Evolutionary conservation across 2,113 vertebrate species (phyloP), one percentile per base, ranked within the genome.

Genomic region (Stomatorhinus ivindoensis): DNA sequence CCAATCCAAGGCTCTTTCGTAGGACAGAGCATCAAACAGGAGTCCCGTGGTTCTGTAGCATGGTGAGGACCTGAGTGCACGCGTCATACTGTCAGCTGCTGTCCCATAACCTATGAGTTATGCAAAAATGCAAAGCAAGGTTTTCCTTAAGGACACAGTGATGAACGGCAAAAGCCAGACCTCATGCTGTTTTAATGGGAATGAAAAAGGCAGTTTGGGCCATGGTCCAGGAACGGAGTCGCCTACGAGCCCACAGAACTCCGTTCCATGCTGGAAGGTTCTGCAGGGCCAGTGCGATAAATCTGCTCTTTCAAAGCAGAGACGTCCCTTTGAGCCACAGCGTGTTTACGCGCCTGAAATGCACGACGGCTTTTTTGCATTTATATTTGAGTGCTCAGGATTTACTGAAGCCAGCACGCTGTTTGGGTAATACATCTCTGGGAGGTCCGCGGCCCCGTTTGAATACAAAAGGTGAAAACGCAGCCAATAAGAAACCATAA

Each of bases 121-220:
- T 90, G 90, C 73, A 90, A 39, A 53, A 85, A 58, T 65, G 73
- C 87, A 13, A 91, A 88, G 89, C 4, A 53, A 83, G 61, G 90
- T 90, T 92, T 91, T 88, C 35, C 88, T 94, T 92, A 93, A 92
- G 92, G 93, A 92, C 87, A 89, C 89, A 89, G 88, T 44, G 84
- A 89, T 91, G 90, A 90, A 92, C 90, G 82, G 85, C 90, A 69
- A 88, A 88, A 88, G 89, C 93, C 61, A 92, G 90, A 91, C 91
- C 93, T 92, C 92, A 89, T 92, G 92, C 92, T 92, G 91, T 91
- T 92, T 93, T 93, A 93, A 94, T 93, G 92, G 91, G 89, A 88
- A 93, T 93, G 91, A 93, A 94, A 93, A 93, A 94, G 92, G 93
- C 91, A 90, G 87, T 91, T 92, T 92, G 92, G 91, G 87, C 85